phyloP scores from a whole-genome alignment of 64 coral and sea anemone species.

The Dendrophyllia cribrosa region DNA sequence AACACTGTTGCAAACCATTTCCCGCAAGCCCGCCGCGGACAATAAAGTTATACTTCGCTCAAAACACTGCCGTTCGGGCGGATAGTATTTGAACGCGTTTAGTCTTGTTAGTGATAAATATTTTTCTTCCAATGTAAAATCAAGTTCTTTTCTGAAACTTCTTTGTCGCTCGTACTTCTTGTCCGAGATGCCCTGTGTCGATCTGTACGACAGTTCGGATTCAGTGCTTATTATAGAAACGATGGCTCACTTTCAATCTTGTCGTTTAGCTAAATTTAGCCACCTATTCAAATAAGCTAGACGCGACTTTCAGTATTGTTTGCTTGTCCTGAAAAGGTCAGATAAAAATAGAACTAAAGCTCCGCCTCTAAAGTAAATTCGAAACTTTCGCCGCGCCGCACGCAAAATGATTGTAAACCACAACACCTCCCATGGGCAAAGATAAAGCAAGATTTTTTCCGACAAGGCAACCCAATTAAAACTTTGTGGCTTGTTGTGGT shows the following conservation, averaged over 20 bases:
- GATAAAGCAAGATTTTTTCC: conserved; percentile 24
- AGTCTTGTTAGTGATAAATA: neutral
- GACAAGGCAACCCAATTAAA: conserved; percentile 27
- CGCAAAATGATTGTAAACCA: conserved; percentile 16
- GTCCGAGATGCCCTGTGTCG: neutral
- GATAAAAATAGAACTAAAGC: conserved; percentile 37
- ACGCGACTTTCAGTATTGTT: conserved; percentile 50
- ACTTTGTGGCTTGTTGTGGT: neutral
- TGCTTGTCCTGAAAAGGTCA: conserved; percentile 44
- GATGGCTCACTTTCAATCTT: neutral
- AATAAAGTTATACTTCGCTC: neutral
- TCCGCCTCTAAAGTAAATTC: conserved; percentile 45
- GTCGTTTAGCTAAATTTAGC: conserved; percentile 34
- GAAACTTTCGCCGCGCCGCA: conserved; percentile 6
- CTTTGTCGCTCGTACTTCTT: neutral
- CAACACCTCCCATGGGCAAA: neutral
- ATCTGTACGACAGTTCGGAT: neutral
- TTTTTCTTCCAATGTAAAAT: neutral
- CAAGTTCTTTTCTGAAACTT: neutral
- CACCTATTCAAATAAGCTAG: conserved; percentile 40
- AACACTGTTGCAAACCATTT: conserved; percentile 53
- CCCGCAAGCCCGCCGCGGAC: neutral
- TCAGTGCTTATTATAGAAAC: neutral
- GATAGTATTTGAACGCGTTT: neutral
- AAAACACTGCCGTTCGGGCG: neutral